These are phyloP conservation scores for Octonoba sinensis DNA, from an alignment of 2,888 invertebrate species.

Conservation along the genomic window DNA sequence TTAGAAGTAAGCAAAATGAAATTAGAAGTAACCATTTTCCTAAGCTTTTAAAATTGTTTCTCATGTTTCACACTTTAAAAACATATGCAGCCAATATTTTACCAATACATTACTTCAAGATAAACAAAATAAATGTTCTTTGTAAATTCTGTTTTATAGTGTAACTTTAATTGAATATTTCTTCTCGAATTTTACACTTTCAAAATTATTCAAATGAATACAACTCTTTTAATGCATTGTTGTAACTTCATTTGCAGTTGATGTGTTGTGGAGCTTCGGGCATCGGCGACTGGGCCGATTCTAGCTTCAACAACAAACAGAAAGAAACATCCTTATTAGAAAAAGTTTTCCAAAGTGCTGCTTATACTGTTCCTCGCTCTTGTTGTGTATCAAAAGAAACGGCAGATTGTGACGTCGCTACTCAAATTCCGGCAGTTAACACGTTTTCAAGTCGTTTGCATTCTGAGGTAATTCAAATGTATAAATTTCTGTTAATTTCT, in stretches of 20 bases:
- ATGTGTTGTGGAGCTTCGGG: conserved; percentile 84
- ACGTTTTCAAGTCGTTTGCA: conserved; percentile 28
- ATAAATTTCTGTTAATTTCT: neutral
- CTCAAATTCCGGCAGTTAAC: conserved; percentile 26
- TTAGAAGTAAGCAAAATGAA: too few species aligned
- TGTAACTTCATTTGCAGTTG: conserved; percentile 73
- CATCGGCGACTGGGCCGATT: conserved; percentile 79
- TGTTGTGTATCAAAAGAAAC: conserved; percentile 38
- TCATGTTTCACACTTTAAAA: too few species aligned
- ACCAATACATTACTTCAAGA: too few species aligned
- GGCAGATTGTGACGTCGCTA: conserved; percentile 32
- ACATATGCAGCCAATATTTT: too few species aligned
- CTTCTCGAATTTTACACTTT: too few species aligned
- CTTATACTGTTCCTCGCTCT: conserved; percentile 46
- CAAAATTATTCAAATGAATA: too few species aligned
- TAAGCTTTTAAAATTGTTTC: too few species aligned
- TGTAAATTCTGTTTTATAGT: neutral
- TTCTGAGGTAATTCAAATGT: conserved; percentile 29
- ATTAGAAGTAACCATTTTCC: too few species aligned
- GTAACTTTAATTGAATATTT: neutral
- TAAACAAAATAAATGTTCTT: too few species aligned
- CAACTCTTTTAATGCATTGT: neutral
- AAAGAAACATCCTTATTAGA: conserved; percentile 24
- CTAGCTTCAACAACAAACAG: conserved; percentile 49
- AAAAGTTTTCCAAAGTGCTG: neutral